A percentile compares a stretch with the other conserved stretches of the same genome.
Conservation (phyloP, 2,888 invertebrate species). For the Pterostichus niger region DNA sequence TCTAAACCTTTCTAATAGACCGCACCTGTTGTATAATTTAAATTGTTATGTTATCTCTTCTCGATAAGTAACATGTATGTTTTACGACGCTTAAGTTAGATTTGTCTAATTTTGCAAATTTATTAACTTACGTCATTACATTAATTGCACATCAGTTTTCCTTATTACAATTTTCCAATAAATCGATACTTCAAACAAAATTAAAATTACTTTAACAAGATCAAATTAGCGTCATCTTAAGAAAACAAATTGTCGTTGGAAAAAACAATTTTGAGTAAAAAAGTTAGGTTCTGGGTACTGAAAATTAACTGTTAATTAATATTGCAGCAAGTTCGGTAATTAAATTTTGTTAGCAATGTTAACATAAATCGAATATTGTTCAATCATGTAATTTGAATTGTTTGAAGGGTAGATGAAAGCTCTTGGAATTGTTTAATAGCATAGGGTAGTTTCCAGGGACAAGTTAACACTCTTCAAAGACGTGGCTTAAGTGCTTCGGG, state of each 20-base stretch:
- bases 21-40: conserved; percentile 47
- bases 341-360: neutral
- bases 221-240: conserved; percentile 24
- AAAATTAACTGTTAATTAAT: conserved; percentile 7
- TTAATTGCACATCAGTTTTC: conserved; percentile 21
- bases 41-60: conserved; percentile 34
- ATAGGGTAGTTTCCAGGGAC: conserved; percentile 26
- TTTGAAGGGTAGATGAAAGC: conserved; percentile 53
- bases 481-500: conserved; percentile 48
- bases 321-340: conserved; percentile 27
- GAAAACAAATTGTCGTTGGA: neutral
- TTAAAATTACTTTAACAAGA: conserved; percentile 37
- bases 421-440: conserved; percentile 15
- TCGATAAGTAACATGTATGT: conserved; percentile 9
- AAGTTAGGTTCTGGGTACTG: too few species aligned
- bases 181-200: conserved; percentile 32
- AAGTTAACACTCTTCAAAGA: conserved; percentile 50
- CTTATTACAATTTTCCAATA: neutral
- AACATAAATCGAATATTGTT: conserved; percentile 44
- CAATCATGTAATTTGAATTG: conserved; percentile 53
- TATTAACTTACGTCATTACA: conserved; percentile 14
- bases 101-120: conserved; percentile 22
- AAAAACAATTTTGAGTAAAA: neutral
- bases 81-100: conserved; percentile 8
- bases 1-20: conserved; percentile 15